These are phyloP conservation scores for Australoheros facetus DNA, from an alignment of 2,797 vertebrate species.

Conservation along the genomic window DNA sequence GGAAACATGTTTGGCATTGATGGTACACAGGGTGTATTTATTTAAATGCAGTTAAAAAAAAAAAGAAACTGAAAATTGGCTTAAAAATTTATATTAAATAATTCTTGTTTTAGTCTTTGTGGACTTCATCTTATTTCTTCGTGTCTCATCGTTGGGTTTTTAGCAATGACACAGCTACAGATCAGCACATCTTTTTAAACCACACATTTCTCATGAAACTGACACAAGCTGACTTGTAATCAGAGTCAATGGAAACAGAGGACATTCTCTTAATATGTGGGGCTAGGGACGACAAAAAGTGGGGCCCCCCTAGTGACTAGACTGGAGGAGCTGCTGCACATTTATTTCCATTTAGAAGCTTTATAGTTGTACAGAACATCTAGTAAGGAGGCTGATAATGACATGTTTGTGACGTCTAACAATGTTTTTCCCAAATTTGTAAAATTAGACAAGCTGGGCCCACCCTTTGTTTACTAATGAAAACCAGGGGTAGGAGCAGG, in stretches of 20 bases:
- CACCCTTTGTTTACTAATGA: background rate
- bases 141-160: background rate
- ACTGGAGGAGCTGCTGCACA: background rate
- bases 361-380: background rate
- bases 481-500: slow-evolving; percentile 31
- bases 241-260: background rate
- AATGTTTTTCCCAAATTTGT: background rate
- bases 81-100: too few relatives aligned
- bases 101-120: background rate
- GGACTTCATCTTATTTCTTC: background rate
- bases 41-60: too few relatives aligned
- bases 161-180: background rate
- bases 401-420: background rate
- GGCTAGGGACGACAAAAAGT: background rate
- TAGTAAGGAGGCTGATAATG: background rate
- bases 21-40: too few relatives aligned
- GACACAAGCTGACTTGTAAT: background rate
- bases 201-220: background rate
- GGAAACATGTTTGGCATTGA: too few relatives aligned
- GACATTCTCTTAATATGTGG: background rate
- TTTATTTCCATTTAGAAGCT: background rate
- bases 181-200: background rate
- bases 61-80: too few relatives aligned
- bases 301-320: background rate
- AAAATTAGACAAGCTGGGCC: background rate